Evolutionary conservation across 2,797 vertebrate species (phyloP).

Genomic region (Tangara arthus): DNA sequence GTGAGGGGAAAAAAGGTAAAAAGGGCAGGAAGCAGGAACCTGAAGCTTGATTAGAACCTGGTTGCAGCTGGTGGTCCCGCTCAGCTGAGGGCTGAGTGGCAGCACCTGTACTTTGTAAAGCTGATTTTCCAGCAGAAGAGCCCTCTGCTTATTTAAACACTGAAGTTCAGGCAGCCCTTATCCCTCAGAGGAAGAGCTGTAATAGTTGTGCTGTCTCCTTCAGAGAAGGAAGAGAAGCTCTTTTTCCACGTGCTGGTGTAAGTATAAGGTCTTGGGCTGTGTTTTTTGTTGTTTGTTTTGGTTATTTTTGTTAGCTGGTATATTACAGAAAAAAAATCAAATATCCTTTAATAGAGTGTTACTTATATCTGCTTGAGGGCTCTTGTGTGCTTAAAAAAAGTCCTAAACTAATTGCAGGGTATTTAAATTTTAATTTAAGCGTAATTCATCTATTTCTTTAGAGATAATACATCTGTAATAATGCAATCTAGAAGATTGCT

Average conservation of each 20-base stretch:
- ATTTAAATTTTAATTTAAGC: neutral
- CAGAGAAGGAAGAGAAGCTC: neutral
- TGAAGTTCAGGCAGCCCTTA: rapidly evolving
- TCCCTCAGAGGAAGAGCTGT: rapidly evolving
- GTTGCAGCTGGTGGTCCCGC: neutral
- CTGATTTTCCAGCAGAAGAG: neutral
- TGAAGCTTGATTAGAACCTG: neutral
- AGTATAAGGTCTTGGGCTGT: neutral
- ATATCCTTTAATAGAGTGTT: neutral
- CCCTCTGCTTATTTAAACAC: neutral
- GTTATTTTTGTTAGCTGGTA: rapidly evolving
- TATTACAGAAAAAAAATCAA: rapidly evolving
- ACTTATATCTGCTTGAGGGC: neutral
- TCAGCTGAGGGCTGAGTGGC: neutral
- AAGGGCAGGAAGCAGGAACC: neutral
- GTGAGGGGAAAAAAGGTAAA: neutral
- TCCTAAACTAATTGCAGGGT: rapidly evolving
- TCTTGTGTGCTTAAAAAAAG: rapidly evolving
- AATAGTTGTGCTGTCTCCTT: rapidly evolving
- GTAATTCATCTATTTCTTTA: rapidly evolving
- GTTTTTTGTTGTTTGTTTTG: neutral
- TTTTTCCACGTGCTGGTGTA: rapidly evolving
- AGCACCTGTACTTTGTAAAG: neutral
- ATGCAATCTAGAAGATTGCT: neutral
- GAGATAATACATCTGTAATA: neutral